These are phyloP conservation scores for Poecilus cupreus DNA, from an alignment of 2,888 invertebrate species.

Conservation along the genomic window DNA sequence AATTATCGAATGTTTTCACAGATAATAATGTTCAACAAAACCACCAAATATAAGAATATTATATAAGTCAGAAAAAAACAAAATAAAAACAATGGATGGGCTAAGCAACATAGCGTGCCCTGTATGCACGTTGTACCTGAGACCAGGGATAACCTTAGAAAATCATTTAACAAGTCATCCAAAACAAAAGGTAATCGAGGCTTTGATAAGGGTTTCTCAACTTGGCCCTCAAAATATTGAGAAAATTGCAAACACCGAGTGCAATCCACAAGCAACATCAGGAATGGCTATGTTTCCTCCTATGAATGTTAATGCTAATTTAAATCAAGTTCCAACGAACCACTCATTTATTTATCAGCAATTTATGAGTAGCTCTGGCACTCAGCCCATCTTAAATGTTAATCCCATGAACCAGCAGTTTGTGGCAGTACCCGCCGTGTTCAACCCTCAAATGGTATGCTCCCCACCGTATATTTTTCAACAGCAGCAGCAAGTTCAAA, in stretches of 20 bases:
- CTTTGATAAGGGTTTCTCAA: conserved; percentile 73
- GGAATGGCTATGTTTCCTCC: conserved; percentile 3
- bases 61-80: conserved; percentile 37
- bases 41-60: background rate
- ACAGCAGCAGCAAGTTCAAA: conserved; percentile 75
- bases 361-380: conserved; percentile 73
- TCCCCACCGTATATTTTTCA: conserved; percentile 74
- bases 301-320: conserved; percentile 60
- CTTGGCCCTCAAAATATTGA: conserved; percentile 49
- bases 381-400: conserved; percentile 69
- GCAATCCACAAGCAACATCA: conserved; percentile 58
- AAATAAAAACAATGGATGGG: conserved; percentile 66
- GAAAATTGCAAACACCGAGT: conserved; percentile 3
- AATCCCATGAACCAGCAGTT: conserved; percentile 75
- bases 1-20: background rate
- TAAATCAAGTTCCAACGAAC: conserved; percentile 66
- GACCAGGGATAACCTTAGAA: conserved; percentile 88
- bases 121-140: conserved; percentile 88
- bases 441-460: conserved; percentile 73
- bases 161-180: conserved; percentile 90
- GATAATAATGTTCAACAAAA: background rate
- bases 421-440: conserved; percentile 73
- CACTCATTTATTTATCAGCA: conserved; percentile 76
- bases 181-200: conserved; percentile 91
- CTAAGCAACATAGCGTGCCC: conserved; percentile 78